Evolutionary conservation across 2,113 vertebrate species (phyloP), one percentile per base, ranked within the genome.

Genomic region (Reinhardtius hippoglossoides): DNA sequence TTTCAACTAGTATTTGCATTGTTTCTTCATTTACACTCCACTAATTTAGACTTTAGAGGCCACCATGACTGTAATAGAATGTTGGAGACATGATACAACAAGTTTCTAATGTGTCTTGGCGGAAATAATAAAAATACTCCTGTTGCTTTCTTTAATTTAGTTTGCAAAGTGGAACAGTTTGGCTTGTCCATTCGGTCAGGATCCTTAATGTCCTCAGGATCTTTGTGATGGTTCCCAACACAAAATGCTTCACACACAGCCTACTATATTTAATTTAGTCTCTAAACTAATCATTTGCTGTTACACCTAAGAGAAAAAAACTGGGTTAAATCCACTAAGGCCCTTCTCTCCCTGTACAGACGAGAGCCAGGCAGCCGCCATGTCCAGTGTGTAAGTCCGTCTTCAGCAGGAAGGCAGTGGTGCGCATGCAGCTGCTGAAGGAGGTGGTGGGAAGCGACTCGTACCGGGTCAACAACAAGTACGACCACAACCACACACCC

Each of bases 401-500:
- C 65, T 97, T 98, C 88, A 97, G 95, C 80, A 92, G 92, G 62
- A 97, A 96, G 86, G 97, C 97, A 2, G 88, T 95, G 78, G 96
- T 97, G 59, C 96, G 95, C 87, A 97, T 97, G 96, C 95, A 99
- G 92, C 95, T 96, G 23, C 90, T 99, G 74, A 96, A 97, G 79
- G 96, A 96, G 0, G 96, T 97, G 24, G 96, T 96, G 68, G 96
- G 95, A 66, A 90, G 78, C 0, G 92, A 98, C 78, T 92, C 83
- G 0, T 98, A 96, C 83, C 86, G 88, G 42, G 90, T 99, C 88
- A 98, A 98, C 90, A 99, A 99, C 84, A 98, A 98, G 86, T 98
- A 98, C 0, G 97, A 99, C 8, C 86, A 92, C 31, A 89, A 88
- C 37, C 93, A 93, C 66, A 71, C 91, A 0, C 97, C 96, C 3